Percentiles rank a stretch among this genome's conserved stretches.
phyloP scores from a whole-genome alignment of 2,797 vertebrate species.

The Acanthiza pusilla region DNA sequence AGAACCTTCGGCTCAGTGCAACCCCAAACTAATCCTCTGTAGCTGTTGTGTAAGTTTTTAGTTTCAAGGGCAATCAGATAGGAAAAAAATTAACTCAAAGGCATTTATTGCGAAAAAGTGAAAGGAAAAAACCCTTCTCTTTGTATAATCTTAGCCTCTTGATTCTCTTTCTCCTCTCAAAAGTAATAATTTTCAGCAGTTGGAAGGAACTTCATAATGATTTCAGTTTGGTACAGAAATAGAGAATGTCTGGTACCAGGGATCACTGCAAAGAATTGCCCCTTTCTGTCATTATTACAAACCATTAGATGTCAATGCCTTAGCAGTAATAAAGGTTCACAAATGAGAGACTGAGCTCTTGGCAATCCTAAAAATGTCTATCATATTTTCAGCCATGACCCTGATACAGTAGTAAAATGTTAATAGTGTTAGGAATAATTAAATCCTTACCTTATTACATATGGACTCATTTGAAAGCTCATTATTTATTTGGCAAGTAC shows the following conservation, averaged over 20 bases:
- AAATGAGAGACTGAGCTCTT: background rate
- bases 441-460: conserved; percentile 51
- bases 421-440: conserved; percentile 50
- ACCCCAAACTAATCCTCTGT: background rate
- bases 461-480: conserved; percentile 42
- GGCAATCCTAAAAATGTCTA: background rate
- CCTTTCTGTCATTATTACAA: background rate
- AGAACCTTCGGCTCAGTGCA: background rate
- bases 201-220: background rate
- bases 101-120: background rate
- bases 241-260: background rate
- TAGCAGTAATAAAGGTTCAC: background rate
- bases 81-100: background rate
- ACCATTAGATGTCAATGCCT: background rate
- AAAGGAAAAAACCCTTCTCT: rapidly evolving
- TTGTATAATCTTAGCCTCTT: background rate
- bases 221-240: background rate
- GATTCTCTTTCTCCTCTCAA: background rate
- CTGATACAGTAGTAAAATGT: conserved; percentile 20
- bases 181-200: background rate
- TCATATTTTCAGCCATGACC: background rate
- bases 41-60: background rate
- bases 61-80: background rate
- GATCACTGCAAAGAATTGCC: background rate
- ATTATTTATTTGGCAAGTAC: conserved; percentile 61